Conservation (phyloP, 64 coral and sea anemone genomes). For the Dendrophyllia cribrosa region DNA sequence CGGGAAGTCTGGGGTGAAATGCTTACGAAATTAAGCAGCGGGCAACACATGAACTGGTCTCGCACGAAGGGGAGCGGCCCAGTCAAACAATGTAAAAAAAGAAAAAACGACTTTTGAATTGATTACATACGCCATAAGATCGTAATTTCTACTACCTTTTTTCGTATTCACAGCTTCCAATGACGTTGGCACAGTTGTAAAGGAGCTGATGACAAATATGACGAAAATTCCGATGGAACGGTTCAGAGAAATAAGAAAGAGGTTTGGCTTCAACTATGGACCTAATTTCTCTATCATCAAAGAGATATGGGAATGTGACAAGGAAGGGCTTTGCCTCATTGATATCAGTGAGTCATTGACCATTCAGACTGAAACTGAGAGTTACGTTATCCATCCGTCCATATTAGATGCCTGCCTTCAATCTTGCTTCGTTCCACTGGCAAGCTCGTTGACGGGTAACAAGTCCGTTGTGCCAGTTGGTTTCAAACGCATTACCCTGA, state of each 20-base stretch:
- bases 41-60: too few species aligned
- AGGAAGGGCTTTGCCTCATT: slow-evolving; percentile 33
- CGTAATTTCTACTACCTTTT: too few species aligned
- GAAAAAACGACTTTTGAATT: too few species aligned
- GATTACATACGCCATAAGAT: too few species aligned
- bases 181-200: background rate
- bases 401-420: slow-evolving; percentile 80
- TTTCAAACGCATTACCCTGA: slow-evolving; percentile 25
- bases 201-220: slow-evolving; percentile 38
- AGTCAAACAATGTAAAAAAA: too few species aligned
- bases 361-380: slow-evolving; percentile 5
- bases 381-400: slow-evolving; percentile 63
- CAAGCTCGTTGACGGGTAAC: background rate
- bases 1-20: too few species aligned
- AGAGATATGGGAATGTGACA: slow-evolving; percentile 21
- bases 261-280: slow-evolving; percentile 62
- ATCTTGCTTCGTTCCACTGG: slow-evolving; percentile 40
- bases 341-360: background rate
- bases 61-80: too few species aligned
- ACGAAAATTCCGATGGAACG: slow-evolving; percentile 16
- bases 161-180: background rate
- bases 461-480: slow-evolving; percentile 43
- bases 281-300: slow-evolving; percentile 38
- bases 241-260: slow-evolving; percentile 6
- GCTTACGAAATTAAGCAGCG: too few species aligned